Conservation (phyloP, 2,888 invertebrate genomes). For the Escarpia spicata region DNA sequence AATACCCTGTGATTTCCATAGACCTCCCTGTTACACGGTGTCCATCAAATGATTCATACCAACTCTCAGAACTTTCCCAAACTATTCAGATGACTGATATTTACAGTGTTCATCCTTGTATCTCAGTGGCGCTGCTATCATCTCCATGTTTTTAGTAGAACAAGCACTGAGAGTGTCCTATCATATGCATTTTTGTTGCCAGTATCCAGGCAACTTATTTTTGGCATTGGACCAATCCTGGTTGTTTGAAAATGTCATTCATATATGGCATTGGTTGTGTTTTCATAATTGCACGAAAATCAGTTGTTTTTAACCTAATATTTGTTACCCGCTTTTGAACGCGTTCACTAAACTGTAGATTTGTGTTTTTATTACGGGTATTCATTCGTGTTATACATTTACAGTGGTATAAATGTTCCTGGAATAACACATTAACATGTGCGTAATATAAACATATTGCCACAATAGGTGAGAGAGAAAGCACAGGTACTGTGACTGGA, state of each 20-base stretch:
- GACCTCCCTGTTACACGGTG: too few relatives aligned
- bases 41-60: too few relatives aligned
- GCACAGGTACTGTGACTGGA: not conserved
- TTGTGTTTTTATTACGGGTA: too few relatives aligned
- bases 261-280: not conserved
- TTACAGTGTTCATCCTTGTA: too few relatives aligned
- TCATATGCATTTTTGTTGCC: not conserved
- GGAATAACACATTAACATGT: not conserved
- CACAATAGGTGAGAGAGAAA: not conserved
- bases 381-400: not conserved
- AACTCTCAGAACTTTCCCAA: too few relatives aligned
- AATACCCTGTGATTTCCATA: too few relatives aligned
- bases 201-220: not conserved
- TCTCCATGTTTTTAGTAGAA: not conserved
- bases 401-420: not conserved
- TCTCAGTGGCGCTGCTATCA: too few relatives aligned
- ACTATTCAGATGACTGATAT: too few relatives aligned
- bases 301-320: not conserved
- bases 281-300: not conserved
- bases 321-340: not conserved
- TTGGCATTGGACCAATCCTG: not conserved
- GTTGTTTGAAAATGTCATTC: not conserved
- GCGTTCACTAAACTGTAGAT: too few relatives aligned
- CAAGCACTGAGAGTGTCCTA: not conserved
- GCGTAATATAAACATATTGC: not conserved